A percentile compares a stretch with the other conserved stretches of the same genome.
These are phyloP conservation scores for Pseudochromis fuscus DNA, from an alignment of 2,797 vertebrate species.

Conservation along the genomic window DNA sequence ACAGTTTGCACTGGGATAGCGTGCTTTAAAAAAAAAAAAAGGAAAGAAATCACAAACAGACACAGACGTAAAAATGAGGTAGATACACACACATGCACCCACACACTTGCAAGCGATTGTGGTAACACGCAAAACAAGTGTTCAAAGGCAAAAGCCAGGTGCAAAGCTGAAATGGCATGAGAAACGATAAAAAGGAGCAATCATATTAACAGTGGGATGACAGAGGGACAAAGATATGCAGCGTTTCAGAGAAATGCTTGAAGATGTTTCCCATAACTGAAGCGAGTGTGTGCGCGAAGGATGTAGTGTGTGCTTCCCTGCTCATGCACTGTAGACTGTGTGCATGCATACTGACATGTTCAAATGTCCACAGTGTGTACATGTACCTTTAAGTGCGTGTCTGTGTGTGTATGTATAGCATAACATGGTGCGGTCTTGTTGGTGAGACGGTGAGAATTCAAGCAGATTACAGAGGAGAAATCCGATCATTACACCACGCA, in stretches of 20 bases:
- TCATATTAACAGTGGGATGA: conserved; percentile 83
- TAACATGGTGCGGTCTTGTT: conserved; percentile 62
- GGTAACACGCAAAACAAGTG: conserved; percentile 79
- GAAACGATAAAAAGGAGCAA: conserved; percentile 79
- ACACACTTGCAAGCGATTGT: conserved; percentile 74
- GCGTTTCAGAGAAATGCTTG: conserved; percentile 66
- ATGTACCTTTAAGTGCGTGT: conserved; percentile 19
- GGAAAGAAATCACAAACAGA: conserved; percentile 74
- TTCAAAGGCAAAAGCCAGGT: conserved; percentile 85
- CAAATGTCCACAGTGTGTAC: conserved; percentile 10
- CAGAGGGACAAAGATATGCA: conserved; percentile 82
- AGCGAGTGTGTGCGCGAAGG: conserved; percentile 11
- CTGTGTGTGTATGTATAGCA: conserved; percentile 37
- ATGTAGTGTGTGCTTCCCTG: conserved; percentile 5
- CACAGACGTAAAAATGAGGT: conserved; percentile 66
- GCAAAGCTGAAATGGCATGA: conserved; percentile 80
- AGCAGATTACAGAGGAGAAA: conserved; percentile 87
- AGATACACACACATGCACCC: conserved; percentile 70
- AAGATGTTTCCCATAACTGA: conserved; percentile 67
- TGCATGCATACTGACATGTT: conserved; percentile 4
- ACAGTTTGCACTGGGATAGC: conserved; percentile 70
- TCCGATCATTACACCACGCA: conserved; percentile 81
- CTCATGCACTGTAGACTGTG: conserved; percentile 1
- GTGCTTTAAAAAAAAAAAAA: conserved; percentile 53
- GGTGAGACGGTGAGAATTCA: conserved; percentile 77